Base-by-base conservation (phyloP, 2,113 vertebrate genomes). In the Xenus cinereus region DNA sequence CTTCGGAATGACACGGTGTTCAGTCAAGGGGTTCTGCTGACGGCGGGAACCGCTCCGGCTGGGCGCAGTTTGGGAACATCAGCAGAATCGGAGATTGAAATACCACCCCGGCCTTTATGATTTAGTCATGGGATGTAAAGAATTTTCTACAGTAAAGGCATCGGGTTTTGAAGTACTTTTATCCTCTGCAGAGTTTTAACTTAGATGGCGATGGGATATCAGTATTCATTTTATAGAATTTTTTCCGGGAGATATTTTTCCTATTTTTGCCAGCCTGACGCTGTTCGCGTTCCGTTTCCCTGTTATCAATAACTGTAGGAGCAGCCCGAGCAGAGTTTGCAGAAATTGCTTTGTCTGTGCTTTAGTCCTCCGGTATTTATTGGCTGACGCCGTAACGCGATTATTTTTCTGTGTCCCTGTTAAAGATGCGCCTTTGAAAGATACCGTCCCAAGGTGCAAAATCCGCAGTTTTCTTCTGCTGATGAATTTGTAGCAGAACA, bases 81-180 rank as follows among this genome's bases (percentile, higher is more conserved):
- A 97, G 98, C 97, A 98, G 90, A 97, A 96, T 83, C 30, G 0
- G 27, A 94, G 97, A 80, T 90, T 50, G 96, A 93, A 95, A 12
- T 62, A 71, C 81, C 69, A 39, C 88, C 2, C 14, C 24, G 8
- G 71, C 18, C 4, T 20, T 84, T 46, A 43, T 63, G 90, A 64
- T 95, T 97, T 87, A 90, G 96, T 96, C 97, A 88, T 48, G 97
- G 97, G 84, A 97, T 63, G 94, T 92, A 82, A 96, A 75, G 97
- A 90, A 95, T 97, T 97, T 91, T 88, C 97, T 97, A 72, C 97
- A 94, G 91, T 92, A 94, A 95, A 94, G 75, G 84, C 69, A 39
- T 57, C 16, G 37, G 75, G 87, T 77, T 97, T 97, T 95, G 96
- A 98, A 97, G 97, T 89, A 45, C 60, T 95, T 94, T 95, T 89